phyloP scores from a whole-genome alignment of 2,113 vertebrate species.

The Hyla sarda region DNA sequence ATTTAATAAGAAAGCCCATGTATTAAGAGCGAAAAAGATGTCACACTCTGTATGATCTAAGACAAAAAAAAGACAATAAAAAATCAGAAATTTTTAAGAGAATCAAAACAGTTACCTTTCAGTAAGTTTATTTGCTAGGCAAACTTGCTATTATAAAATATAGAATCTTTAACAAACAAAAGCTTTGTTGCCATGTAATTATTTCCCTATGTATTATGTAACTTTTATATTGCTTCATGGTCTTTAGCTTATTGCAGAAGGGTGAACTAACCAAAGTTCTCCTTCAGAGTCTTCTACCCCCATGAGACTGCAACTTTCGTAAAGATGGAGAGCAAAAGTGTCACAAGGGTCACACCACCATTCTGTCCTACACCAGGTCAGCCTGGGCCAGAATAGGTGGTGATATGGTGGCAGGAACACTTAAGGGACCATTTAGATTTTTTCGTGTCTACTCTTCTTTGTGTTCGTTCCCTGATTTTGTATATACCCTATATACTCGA shows the following conservation, averaged over 20 bases:
- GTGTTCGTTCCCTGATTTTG: too few relatives aligned
- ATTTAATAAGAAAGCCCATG: not conserved
- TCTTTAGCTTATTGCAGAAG: not conserved
- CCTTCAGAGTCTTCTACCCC: not conserved
- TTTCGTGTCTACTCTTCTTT: too few relatives aligned
- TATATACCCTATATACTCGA: too few relatives aligned
- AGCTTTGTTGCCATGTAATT: not conserved
- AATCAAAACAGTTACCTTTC: not conserved
- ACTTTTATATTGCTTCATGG: not conserved
- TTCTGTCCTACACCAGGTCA: too few relatives aligned
- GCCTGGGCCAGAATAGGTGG: too few relatives aligned
- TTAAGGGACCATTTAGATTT: too few relatives aligned
- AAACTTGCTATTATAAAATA: constrained; percentile 4
- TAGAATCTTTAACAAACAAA: not conserved
- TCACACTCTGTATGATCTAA: not conserved
- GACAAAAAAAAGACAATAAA: not conserved
- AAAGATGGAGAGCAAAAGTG: not conserved
- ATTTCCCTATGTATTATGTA: not conserved
- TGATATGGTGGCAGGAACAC: too few relatives aligned
- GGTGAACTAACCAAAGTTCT: not conserved
- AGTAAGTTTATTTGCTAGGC: not conserved
- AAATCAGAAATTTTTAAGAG: not conserved
- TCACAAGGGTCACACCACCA: too few relatives aligned
- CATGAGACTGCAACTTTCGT: not conserved
- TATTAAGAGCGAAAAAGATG: not conserved